These are phyloP conservation scores for Epinephelus malabaricus DNA, from an alignment of 2,797 vertebrate genomes.

Conservation along the genomic window DNA sequence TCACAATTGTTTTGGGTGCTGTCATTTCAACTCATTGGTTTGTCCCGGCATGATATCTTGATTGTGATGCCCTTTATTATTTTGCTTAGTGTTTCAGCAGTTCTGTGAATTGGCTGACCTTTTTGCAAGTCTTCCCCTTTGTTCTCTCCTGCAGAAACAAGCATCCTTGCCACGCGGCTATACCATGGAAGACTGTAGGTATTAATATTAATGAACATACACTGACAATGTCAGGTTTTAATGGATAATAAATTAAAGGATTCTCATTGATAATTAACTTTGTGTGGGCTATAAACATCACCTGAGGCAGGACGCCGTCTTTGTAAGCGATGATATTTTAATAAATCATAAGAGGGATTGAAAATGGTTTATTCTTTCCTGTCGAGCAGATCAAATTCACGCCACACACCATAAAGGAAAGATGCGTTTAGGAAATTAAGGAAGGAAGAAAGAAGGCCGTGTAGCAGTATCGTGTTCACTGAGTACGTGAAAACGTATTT, in stretches of 20 bases:
- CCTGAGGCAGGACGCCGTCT: conserved; percentile 58
- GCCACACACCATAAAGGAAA: conserved; percentile 60
- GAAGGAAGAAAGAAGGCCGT: conserved; percentile 63
- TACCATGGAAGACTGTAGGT: conserved; percentile 67
- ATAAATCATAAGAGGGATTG: conserved; percentile 74
- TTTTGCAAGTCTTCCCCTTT: conserved; percentile 75
- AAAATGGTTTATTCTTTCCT: conserved; percentile 53
- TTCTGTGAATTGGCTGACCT: conserved; percentile 84
- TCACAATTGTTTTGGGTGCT: conserved; percentile 64
- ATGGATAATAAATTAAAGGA: conserved; percentile 80
- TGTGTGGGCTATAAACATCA: conserved; percentile 62
- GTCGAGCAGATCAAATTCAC: conserved; percentile 75
- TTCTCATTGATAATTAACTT: conserved; percentile 75
- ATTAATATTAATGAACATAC: conserved; percentile 85
- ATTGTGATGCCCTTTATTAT: conserved; percentile 86
- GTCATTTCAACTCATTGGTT: conserved; percentile 77
- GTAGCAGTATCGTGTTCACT: conserved; percentile 80
- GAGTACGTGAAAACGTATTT: conserved; percentile 85
- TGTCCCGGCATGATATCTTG: conserved; percentile 79
- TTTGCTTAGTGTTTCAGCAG: conserved; percentile 80
- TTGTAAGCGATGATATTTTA: conserved; percentile 70
- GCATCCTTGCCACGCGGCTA: conserved; percentile 60
- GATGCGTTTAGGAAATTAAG: conserved; percentile 79
- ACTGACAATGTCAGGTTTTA: conserved; percentile 79
- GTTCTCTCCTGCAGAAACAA: conserved; percentile 67